These are phyloP conservation scores for Turdus rufiventris DNA, from an alignment of 2,113 vertebrate species.

Conservation along the genomic window DNA sequence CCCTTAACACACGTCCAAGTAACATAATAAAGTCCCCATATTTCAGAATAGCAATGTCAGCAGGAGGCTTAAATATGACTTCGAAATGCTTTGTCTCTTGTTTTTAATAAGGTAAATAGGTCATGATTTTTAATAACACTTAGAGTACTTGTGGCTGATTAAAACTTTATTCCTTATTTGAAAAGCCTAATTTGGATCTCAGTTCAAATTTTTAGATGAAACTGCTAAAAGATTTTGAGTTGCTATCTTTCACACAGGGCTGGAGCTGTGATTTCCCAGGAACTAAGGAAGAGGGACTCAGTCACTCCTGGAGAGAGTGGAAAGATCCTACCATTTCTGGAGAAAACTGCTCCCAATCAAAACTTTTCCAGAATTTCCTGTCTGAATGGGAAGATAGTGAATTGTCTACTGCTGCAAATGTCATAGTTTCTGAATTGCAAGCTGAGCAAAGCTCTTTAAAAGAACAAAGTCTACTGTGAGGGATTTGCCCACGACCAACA, in stretches of 20 bases:
- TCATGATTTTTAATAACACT: constrained; percentile 46
- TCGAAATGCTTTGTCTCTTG: constrained; percentile 66
- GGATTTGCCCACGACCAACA: background rate
- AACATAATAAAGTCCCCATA: constrained; percentile 63
- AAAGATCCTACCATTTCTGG: background rate
- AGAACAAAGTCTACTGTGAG: background rate
- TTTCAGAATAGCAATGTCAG: constrained; percentile 61
- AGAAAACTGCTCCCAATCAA: background rate
- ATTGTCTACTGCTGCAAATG: background rate
- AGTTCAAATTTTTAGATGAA: constrained; percentile 42
- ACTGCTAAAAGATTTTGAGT: background rate
- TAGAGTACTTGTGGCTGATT: constrained; percentile 40
- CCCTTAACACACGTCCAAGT: constrained; percentile 64
- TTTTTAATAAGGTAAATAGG: constrained; percentile 67
- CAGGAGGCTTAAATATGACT: constrained; percentile 68
- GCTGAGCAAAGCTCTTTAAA: background rate
- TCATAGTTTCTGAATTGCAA: background rate
- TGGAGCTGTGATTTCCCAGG: background rate
- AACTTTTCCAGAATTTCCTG: background rate
- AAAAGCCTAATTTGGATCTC: constrained; percentile 45
- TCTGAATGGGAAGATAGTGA: background rate
- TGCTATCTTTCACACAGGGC: background rate
- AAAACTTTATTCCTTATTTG: constrained; percentile 67
- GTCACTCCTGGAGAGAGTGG: background rate
- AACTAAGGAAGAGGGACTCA: background rate